Percentiles rank a stretch among this genome's conserved stretches.
Evolutionary conservation across 2,797 vertebrate genomes (phyloP).

Genomic region (Urocyon cinereoargenteus): DNA sequence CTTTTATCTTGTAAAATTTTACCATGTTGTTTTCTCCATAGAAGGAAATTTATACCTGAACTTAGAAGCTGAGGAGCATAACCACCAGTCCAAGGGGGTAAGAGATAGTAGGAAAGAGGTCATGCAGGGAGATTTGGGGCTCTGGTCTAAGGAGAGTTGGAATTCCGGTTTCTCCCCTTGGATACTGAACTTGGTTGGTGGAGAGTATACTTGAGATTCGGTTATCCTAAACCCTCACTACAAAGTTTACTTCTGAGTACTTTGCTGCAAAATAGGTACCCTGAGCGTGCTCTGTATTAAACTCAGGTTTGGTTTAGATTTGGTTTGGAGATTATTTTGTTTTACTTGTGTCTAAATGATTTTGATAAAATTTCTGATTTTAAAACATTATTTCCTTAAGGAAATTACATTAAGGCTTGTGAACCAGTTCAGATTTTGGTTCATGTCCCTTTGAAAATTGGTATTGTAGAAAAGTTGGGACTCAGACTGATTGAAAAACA

Average conservation of each 20-base stretch:
- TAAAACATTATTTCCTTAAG: conserved; percentile 6
- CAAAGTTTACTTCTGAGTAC: neutral
- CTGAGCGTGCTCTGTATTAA: neutral
- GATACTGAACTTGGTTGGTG: neutral
- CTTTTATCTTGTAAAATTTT: neutral
- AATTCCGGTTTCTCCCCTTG: neutral
- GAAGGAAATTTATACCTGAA: neutral
- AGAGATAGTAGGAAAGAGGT: neutral
- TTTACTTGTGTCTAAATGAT: conserved; percentile 28
- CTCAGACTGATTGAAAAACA: neutral
- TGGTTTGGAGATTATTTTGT: neutral
- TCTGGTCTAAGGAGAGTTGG: neutral
- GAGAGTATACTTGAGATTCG: no score
- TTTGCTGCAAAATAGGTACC: neutral
- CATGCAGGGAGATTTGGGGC: neutral
- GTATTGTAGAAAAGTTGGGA: conserved; percentile 9
- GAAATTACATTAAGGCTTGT: neutral
- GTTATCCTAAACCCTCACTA: neutral
- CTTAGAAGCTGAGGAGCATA: neutral
- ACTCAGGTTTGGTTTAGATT: neutral
- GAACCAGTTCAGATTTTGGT: conserved; percentile 63
- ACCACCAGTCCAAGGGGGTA: no score
- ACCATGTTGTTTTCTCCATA: neutral
- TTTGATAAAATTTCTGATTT: conserved; percentile 50
- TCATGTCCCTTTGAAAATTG: conserved; percentile 48